Percentiles rank a stretch among this genome's conserved stretches.
These are phyloP conservation scores for Invenusta paracnida DNA, from an alignment of 2,888 invertebrate genomes.

Conservation along the genomic window DNA sequence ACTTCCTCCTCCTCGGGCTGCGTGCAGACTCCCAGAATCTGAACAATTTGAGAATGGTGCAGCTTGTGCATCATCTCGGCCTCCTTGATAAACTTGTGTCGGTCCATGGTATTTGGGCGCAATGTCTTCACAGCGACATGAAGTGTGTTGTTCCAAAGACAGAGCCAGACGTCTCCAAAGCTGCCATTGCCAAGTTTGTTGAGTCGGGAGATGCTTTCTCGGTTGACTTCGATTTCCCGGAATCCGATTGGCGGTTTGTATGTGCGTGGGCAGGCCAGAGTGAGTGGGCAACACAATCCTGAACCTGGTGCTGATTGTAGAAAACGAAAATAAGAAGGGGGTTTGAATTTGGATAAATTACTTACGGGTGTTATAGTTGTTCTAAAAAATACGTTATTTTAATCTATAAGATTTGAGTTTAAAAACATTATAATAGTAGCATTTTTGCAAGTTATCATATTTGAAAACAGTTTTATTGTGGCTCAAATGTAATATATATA, in stretches of 20 bases:
- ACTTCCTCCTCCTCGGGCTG: slow-evolving; percentile 73
- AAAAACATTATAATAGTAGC: too few relatives aligned
- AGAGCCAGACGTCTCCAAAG: slow-evolving; percentile 49
- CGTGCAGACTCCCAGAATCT: slow-evolving; percentile 85
- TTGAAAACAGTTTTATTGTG: too few relatives aligned
- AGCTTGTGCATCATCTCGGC: slow-evolving; percentile 55
- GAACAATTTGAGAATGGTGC: slow-evolving; percentile 70
- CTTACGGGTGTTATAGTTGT: too few relatives aligned
- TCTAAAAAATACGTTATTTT: too few relatives aligned
- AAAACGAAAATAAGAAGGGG: too few relatives aligned
- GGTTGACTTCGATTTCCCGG: slow-evolving; percentile 37
- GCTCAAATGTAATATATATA: too few relatives aligned
- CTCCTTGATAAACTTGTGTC: not conserved
- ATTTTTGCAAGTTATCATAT: too few relatives aligned
- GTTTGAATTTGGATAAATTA: too few relatives aligned
- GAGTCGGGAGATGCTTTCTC: slow-evolving; percentile 28
- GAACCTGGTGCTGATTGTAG: too few relatives aligned
- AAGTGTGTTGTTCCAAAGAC: slow-evolving; percentile 84
- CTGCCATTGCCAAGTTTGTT: slow-evolving; percentile 35
- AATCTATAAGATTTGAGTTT: too few relatives aligned
- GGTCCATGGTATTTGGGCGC: slow-evolving; percentile 68
- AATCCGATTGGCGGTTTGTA: slow-evolving; percentile 36
- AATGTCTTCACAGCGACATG: slow-evolving; percentile 97
- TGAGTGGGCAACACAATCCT: slow-evolving; percentile 75
- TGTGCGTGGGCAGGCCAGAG: not conserved